A percentile compares a stretch with the other conserved stretches of the same genome.
These are phyloP conservation scores for Coenonympha arcania DNA, from an alignment of 2,888 invertebrate species.

Conservation along the genomic window DNA sequence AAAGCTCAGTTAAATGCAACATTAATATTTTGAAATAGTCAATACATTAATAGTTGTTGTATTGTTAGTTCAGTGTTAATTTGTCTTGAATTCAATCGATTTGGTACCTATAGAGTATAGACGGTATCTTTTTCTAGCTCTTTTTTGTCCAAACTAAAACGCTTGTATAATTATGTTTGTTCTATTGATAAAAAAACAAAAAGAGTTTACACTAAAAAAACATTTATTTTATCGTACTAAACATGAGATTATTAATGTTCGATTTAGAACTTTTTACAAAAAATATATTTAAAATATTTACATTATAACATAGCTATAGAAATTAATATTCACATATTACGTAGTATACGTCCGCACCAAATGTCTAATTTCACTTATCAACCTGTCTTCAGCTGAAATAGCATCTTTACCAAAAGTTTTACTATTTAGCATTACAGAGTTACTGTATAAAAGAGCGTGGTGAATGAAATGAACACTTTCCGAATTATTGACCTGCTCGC, in stretches of 20 bases:
- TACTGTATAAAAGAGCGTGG: conserved; percentile 43
- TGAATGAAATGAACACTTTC: conserved; percentile 43
- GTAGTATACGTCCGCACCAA: conserved; percentile 43
- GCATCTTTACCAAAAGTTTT: conserved; percentile 28
- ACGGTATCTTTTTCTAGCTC: too few species aligned
- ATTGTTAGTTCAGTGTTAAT: too few species aligned
- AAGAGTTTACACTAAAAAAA: not conserved
- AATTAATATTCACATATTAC: conserved; percentile 19
- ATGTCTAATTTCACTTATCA: conserved; percentile 38
- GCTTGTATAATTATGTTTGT: too few species aligned
- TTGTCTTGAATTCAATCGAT: too few species aligned
- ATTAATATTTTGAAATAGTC: too few species aligned
- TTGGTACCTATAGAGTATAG: too few species aligned
- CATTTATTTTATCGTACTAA: not conserved
- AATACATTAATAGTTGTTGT: too few species aligned
- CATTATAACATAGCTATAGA: too few species aligned
- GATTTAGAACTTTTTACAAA: too few species aligned
- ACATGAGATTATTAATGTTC: not conserved
- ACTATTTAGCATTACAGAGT: conserved; percentile 44
- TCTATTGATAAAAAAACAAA: not conserved
- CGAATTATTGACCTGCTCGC: conserved; percentile 31
- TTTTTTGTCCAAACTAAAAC: too few species aligned
- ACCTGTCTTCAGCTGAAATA: conserved; percentile 28
- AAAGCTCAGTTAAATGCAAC: too few species aligned
- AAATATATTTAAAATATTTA: too few species aligned